Base-by-base conservation (phyloP, 1,140 invertebrate species). In the Drosophila sp. region DNA sequence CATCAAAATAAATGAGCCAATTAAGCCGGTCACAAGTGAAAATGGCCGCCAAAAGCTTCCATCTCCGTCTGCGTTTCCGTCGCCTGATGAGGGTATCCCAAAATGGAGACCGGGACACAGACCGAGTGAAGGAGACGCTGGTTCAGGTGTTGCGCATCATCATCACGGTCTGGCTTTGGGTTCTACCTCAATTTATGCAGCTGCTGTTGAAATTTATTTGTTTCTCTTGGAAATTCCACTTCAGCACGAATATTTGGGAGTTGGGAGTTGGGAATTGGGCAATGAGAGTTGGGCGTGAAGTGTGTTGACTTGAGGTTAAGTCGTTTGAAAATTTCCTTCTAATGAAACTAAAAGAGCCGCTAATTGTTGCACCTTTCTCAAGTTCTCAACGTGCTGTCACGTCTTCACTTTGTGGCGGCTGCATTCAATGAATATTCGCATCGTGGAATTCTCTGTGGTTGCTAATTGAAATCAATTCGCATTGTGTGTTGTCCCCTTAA, bases 1-100 rank as follows among this genome's bases (percentile, higher is more conserved):
- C 83, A 89, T 89, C 80, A 89, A 83, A 87, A 89, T 87, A 87
- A 87, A 87, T 87, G 82, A 87, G 82, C 82, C 82, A 87, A 87
- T 87, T 87, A 87, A 89, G 78, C 67, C 57, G 46, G 75, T 66
- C 72, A 70, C 72, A 70, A 74, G 65, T 70, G 66, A 74, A 70
- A 74, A 74, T 63, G 63, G 67, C 72, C 76, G 56, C 54, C 75
- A 61, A 70, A 64, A 58, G 45, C 58, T 51, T 51, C 50, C 36
- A 36, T 50, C 11, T 58, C 34, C 66, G 25, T 40, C 32, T 9
- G n/a, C 9, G 14, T 18, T 13, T 43, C 41, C 21, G 11, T 38
- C 13, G 41, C 51, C 62, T 89, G 83, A 89, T 72, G 78, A 78
- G 75, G 71, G 75, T 75, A 62, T 54, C 43, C 48, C 56, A 29